These are phyloP conservation scores for Macrostomum cliftonense DNA, from an alignment of 2,888 invertebrate species.

Conservation along the genomic window DNA sequence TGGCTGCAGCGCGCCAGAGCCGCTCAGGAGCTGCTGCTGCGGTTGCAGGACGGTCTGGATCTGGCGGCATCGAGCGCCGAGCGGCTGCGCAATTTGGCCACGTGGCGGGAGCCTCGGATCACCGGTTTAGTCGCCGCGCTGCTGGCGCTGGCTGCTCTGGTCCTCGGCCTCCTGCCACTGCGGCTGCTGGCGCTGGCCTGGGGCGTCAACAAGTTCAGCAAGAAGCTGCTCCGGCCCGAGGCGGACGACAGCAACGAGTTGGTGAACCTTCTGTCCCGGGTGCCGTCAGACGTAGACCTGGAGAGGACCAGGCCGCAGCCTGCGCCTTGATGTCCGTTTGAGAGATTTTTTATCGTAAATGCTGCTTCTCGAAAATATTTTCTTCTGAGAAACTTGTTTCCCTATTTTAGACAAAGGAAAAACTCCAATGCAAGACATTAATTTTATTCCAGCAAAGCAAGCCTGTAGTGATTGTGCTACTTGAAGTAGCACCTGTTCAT, in stretches of 20 bases:
- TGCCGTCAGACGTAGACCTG: constrained; percentile 78
- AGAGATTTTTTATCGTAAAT: too few species aligned
- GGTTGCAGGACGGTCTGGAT: constrained; percentile 84
- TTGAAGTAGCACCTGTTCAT: too few species aligned
- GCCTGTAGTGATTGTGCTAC: too few species aligned
- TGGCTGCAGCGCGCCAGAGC: constrained; percentile 39
- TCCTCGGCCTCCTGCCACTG: constrained; percentile 70
- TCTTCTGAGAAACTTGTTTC: too few species aligned
- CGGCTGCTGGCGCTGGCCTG: constrained; percentile 72
- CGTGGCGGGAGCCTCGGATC: constrained; percentile 78
- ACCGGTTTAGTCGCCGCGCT: constrained; percentile 72
- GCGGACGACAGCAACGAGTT: constrained; percentile 90
- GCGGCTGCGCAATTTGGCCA: constrained; percentile 72
- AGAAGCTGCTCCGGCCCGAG: constrained; percentile 73
- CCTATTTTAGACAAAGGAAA: too few species aligned
- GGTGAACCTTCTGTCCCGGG: constrained; percentile 73
- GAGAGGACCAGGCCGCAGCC: constrained; percentile 25
- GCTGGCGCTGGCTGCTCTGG: constrained; percentile 51
- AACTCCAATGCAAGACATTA: too few species aligned
- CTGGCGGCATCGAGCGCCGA: constrained; percentile 77
- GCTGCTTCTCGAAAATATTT: too few species aligned
- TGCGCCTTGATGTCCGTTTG: too few species aligned
- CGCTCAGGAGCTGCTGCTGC: constrained; percentile 87
- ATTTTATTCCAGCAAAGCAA: too few species aligned
- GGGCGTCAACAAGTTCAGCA: constrained; percentile 85